Evolutionary conservation across 2,113 vertebrate species (phyloP).

Genomic region (Coturnix japonica): DNA sequence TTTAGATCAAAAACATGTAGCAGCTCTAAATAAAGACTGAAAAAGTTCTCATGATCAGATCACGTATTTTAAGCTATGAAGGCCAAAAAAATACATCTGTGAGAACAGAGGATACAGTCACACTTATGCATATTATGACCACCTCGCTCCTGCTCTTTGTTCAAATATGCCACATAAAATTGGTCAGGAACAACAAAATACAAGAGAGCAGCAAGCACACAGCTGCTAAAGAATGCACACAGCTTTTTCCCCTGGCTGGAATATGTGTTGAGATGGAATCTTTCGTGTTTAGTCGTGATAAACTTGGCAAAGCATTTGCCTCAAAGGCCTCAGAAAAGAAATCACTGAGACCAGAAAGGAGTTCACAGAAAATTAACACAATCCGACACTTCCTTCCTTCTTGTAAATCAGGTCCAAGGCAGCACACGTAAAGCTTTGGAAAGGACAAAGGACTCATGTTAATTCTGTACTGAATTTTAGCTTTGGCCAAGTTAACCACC

Average conservation of each 20-base stretch:
- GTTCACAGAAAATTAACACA: not conserved
- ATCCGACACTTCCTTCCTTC: rapidly evolving
- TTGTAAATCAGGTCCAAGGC: not conserved
- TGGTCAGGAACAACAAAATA: rapidly evolving
- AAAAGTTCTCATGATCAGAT: rapidly evolving
- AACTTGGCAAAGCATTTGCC: not conserved
- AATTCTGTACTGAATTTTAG: rapidly evolving
- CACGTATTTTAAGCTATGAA: not conserved
- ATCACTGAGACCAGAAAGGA: rapidly evolving
- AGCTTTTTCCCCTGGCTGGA: not conserved
- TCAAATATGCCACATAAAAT: not conserved
- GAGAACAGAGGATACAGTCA: rapidly evolving
- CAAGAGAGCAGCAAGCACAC: rapidly evolving
- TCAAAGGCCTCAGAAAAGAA: not conserved
- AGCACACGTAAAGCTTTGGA: not conserved
- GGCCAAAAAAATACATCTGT: not conserved
- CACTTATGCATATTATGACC: rapidly evolving
- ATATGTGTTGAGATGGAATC: not conserved
- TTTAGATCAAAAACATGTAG: not conserved
- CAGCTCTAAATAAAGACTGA: not conserved
- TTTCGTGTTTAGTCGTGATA: not conserved
- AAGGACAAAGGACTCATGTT: not conserved
- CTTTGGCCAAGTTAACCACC: not conserved
- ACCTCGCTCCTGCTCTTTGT: not conserved
- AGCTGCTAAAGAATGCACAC: not conserved